A percentile compares a stretch with the other conserved stretches of the same genome.
Evolutionary conservation across 2,113 vertebrate genomes (phyloP).

Genomic region (Petrocephalus zakoni): DNA sequence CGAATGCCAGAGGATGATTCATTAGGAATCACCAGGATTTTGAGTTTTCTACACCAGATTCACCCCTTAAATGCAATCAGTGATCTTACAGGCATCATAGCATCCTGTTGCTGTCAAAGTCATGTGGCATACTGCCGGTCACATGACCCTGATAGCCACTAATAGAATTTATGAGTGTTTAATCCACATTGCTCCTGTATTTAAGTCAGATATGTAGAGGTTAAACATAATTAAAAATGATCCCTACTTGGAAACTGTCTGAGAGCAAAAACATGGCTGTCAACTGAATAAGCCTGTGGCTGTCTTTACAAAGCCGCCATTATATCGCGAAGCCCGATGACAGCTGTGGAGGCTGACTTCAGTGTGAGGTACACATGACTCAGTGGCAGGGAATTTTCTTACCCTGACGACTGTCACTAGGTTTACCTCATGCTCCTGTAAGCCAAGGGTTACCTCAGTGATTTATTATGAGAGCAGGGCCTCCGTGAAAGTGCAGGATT

Average conservation of each 20-base stretch:
- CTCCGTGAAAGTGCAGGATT: not conserved
- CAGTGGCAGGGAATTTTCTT: not conserved
- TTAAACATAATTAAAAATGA: not conserved
- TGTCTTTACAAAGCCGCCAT: not conserved
- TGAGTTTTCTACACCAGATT: not conserved
- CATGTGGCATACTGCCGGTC: not conserved
- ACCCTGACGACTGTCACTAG: not conserved
- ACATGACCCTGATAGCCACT: not conserved
- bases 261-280: not conserved
- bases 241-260: not conserved
- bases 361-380: not conserved
- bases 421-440: not conserved
- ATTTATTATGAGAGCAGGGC: not conserved
- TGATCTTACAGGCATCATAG: not conserved
- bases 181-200: not conserved
- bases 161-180: not conserved
- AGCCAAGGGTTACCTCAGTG: slow-evolving; percentile 30
- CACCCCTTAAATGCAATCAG: not conserved
- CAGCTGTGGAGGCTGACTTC: not conserved
- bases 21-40: not conserved
- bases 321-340: not conserved
- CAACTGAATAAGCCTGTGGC: not conserved
- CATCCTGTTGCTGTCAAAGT: not conserved
- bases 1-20: not conserved
- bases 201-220: not conserved